phyloP scores from a whole-genome alignment of 2,113 vertebrate species.

The Albula goreensis region DNA sequence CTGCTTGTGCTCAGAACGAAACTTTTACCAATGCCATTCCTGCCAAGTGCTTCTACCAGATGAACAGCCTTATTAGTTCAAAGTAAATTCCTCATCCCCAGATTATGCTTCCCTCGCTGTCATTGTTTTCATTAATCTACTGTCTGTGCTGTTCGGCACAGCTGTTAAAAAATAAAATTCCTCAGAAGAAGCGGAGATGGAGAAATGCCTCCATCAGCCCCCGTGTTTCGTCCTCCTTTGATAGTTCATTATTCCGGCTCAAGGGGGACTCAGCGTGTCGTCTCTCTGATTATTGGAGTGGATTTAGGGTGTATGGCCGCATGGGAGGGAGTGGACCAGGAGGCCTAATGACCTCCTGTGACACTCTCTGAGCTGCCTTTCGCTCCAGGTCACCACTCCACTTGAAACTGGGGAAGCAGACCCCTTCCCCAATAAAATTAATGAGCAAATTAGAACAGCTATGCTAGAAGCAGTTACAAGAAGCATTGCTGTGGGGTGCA shows the following conservation, averaged over 20 bases:
- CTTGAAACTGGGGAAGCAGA: neutral
- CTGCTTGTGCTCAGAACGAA: neutral
- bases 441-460: neutral
- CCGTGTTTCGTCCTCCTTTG: constrained; percentile 24
- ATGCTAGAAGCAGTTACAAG: neutral
- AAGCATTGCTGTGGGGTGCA: neutral
- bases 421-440: neutral
- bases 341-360: constrained; percentile 45
- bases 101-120: too few relatives aligned
- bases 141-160: neutral
- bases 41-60: too few relatives aligned
- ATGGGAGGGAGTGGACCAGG: constrained; percentile 28
- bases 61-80: too few relatives aligned
- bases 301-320: constrained; percentile 6
- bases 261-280: constrained; percentile 3
- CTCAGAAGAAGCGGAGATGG: neutral
- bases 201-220: neutral
- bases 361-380: constrained; percentile 30
- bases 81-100: too few relatives aligned
- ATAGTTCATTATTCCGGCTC: constrained; percentile 30
- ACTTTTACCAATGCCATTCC: neutral
- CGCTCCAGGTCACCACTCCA: constrained; percentile 11
- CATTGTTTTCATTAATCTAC: neutral
- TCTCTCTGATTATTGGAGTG: neutral
- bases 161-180: neutral